phyloP scores from a whole-genome alignment of 2,797 vertebrate genomes.

The Epinephelus awoara region DNA sequence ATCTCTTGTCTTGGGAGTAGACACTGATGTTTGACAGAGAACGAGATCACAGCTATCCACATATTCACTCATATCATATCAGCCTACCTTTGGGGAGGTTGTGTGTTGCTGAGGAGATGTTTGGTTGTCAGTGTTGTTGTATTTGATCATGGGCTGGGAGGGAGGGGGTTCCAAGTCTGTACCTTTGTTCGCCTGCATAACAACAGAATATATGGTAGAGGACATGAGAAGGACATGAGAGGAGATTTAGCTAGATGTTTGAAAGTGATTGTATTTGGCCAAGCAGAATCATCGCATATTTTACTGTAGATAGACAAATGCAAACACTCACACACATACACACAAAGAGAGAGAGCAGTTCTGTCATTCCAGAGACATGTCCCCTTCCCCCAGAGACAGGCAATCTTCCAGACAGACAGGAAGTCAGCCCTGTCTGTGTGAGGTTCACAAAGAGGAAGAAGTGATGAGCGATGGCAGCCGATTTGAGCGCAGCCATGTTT shows the following conservation, averaged over 20 bases:
- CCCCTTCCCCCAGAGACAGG: constrained; percentile 64
- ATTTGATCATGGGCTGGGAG: constrained; percentile 65
- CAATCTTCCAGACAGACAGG: constrained; percentile 73
- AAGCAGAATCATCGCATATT: constrained; percentile 27
- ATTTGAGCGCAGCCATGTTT: constrained; percentile 65
- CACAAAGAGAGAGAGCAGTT: constrained; percentile 13
- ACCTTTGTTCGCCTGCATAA: constrained; percentile 49
- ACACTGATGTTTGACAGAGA: constrained; percentile 73
- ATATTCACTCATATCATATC: constrained; percentile 53
- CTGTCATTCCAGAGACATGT: constrained; percentile 67
- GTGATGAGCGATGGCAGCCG: constrained; percentile 72
- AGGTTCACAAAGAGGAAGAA: constrained; percentile 55
- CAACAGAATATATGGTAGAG: constrained; percentile 55
- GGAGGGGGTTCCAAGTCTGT: constrained; percentile 20
- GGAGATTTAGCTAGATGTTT: constrained; percentile 25
- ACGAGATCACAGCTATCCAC: constrained; percentile 70
- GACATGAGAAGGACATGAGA: constrained; percentile 59
- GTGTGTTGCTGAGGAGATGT: constrained; percentile 54
- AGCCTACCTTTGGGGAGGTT: constrained; percentile 64
- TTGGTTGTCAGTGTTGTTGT: constrained; percentile 63
- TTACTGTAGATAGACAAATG: constrained; percentile 22
- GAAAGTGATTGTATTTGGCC: constrained; percentile 42
- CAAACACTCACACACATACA: not conserved
- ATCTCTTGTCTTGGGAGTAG: constrained; percentile 65
- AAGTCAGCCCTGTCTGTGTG: constrained; percentile 71